phyloP scores from a whole-genome alignment of 2,888 invertebrate species.

The Agrotis segetum region DNA sequence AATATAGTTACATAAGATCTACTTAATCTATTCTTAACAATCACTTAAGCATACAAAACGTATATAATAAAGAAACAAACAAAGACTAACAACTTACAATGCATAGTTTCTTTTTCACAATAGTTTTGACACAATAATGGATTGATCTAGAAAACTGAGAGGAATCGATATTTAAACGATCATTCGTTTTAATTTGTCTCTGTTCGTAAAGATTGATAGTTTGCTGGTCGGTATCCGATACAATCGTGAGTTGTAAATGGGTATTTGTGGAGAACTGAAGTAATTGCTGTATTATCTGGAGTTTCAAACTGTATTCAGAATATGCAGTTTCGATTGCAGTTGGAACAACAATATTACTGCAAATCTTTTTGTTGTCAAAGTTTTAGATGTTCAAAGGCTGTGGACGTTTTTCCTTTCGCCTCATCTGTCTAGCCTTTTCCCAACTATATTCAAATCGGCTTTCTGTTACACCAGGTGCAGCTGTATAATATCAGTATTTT shows the following conservation, averaged over 20 bases:
- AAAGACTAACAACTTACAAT: constrained; percentile 36
- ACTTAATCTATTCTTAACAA: neutral
- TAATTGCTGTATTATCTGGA: constrained; percentile 11
- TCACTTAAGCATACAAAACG: neutral
- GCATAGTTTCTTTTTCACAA: constrained; percentile 30
- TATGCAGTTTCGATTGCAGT: no score
- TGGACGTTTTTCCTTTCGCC: no score
- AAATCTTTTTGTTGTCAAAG: no score
- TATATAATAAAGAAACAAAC: constrained; percentile 22
- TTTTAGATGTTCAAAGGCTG: no score
- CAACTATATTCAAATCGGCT: no score
- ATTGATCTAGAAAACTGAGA: constrained; percentile 60
- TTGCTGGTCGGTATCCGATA: constrained; percentile 12
- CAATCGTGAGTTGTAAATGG: constrained; percentile 41
- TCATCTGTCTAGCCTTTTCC: no score
- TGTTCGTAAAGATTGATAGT: constrained; percentile 54
- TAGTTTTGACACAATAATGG: constrained; percentile 62
- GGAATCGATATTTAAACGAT: constrained; percentile 58
- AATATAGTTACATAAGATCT: no score
- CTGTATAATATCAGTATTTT: no score
- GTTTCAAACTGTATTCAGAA: neutral
- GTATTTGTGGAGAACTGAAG: constrained; percentile 1
- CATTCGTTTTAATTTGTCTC: constrained; percentile 64
- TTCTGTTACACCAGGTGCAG: no score
- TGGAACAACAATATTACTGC: no score